Percentiles rank a stretch among this genome's conserved stretches.
Conservation (phyloP, 2,888 invertebrate species). For the Clunio marinus region DNA sequence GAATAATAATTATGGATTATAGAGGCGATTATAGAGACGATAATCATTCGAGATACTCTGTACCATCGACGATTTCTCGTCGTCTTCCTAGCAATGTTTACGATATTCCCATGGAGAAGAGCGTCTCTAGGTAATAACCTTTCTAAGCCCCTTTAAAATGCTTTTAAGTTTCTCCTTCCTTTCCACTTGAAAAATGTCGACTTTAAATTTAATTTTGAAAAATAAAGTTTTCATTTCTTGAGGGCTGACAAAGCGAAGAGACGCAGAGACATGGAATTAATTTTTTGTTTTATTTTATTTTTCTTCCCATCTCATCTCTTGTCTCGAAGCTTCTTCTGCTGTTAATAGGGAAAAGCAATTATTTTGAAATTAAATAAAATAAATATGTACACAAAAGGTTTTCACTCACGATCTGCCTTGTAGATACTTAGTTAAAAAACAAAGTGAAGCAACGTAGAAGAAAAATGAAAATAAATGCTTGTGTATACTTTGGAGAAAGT, state of each 20-base stretch:
- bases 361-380: slow-evolving; percentile 37
- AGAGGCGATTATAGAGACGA: slow-evolving; percentile 27
- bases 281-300: not conserved
- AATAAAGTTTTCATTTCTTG: slow-evolving; percentile 21
- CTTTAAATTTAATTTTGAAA: not conserved
- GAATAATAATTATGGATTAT: slow-evolving; percentile 25
- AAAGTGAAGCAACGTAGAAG: too few relatives aligned
- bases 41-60: not conserved
- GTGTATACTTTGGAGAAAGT: slow-evolving; percentile 15
- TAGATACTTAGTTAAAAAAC: too few relatives aligned
- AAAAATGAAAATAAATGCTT: slow-evolving; percentile 3
- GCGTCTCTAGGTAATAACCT: slow-evolving; percentile 35
- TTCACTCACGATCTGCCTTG: not conserved
- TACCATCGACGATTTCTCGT: slow-evolving; percentile 31
- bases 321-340: not conserved
- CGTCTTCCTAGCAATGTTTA: slow-evolving; percentile 36
- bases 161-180: not conserved
- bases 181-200: not conserved
- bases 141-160: not conserved
- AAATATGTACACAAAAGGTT: slow-evolving; percentile 24
- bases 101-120: slow-evolving; percentile 34
- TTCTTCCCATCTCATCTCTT: not conserved
- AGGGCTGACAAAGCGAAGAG: not conserved
- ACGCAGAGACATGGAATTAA: not conserved
- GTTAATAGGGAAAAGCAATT: slow-evolving; percentile 38